Percentiles rank a stretch among this genome's conserved stretches.
Evolutionary conservation across 1,140 invertebrate species (phyloP).

Genomic region (Brachystomella parvula): DNA sequence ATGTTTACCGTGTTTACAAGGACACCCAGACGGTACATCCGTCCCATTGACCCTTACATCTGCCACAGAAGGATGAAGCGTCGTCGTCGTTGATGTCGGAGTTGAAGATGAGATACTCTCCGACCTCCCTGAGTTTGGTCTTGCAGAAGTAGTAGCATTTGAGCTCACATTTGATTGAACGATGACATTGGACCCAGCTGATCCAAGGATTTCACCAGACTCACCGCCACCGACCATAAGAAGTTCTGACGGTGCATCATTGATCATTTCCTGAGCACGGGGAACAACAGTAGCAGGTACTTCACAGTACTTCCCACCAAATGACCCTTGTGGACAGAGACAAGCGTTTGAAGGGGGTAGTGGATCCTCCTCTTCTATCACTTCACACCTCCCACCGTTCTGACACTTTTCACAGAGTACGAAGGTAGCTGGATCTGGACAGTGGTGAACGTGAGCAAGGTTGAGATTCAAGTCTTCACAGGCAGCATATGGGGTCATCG

Average conservation of each 20-base stretch:
- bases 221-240: not conserved
- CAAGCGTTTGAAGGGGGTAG: conserved; percentile 41
- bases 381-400: conserved; percentile 12
- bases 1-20: conserved; percentile 46
- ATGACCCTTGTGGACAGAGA: not conserved
- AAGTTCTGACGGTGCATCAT: not conserved
- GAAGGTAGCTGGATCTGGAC: conserved; percentile 24
- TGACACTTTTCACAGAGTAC: conserved; percentile 23
- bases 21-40: conserved; percentile 20
- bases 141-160: not conserved
- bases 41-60: not conserved
- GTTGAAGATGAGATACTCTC: not conserved
- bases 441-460: conserved; percentile 15
- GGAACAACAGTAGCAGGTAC: not conserved
- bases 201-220: not conserved
- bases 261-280: not conserved
- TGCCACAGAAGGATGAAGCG: not conserved
- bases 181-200: not conserved
- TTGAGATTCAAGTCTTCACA: conserved; percentile 24
- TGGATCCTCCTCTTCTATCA: conserved; percentile 38
- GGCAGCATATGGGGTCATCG: conserved; percentile 8
- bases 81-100: not conserved
- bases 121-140: not conserved
- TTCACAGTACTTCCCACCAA: not conserved
- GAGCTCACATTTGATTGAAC: not conserved